Conservation (phyloP, 2,888 invertebrate species). For the Cordilura impudica region DNA sequence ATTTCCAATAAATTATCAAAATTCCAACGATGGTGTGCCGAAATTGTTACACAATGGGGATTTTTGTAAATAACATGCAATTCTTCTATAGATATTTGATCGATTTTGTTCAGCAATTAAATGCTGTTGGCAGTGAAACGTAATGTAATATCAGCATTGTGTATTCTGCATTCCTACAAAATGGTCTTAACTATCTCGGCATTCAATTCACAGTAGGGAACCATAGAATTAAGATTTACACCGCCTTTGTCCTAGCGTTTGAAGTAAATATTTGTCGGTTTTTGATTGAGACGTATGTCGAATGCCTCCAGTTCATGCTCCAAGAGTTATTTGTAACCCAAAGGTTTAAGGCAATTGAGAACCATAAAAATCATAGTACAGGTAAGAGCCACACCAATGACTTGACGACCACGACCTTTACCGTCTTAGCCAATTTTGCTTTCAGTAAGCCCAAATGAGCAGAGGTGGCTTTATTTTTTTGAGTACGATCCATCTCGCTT, state of each 20-base stretch:
- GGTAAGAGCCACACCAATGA: conserved; percentile 98
- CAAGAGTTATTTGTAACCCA: conserved; percentile 96
- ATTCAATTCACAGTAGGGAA: conserved; percentile 95
- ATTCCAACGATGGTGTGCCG: conserved; percentile 99
- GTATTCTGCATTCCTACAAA: conserved; percentile 97
- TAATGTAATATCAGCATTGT: conserved; percentile 98
- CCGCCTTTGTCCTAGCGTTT: conserved; percentile 98
- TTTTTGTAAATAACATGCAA: conserved; percentile 99
- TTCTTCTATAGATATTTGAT: conserved; percentile 97
- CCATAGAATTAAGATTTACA: conserved; percentile 94
- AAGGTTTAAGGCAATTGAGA: conserved; percentile 96
- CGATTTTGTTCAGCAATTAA: conserved; percentile 98
- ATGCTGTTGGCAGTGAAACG: conserved; percentile 97
- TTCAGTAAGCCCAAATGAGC: conserved; percentile 98
- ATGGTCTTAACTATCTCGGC: conserved; percentile 96
- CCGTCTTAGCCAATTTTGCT: conserved; percentile 99
- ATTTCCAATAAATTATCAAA: conserved; percentile 98
- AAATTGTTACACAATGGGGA: conserved; percentile 99
- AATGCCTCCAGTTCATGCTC: conserved; percentile 99
- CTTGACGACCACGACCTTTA: conserved; percentile 98
- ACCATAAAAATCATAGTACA: conserved; percentile 99
- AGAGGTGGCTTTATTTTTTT: conserved; percentile 99
- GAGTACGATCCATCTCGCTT: conserved; percentile 99
- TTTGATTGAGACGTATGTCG: conserved; percentile 95
- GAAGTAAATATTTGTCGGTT: conserved; percentile 97